Base-by-base conservation (phyloP, 53 echinoderm and acorn worm species). In the Echinometra lucunter region DNA sequence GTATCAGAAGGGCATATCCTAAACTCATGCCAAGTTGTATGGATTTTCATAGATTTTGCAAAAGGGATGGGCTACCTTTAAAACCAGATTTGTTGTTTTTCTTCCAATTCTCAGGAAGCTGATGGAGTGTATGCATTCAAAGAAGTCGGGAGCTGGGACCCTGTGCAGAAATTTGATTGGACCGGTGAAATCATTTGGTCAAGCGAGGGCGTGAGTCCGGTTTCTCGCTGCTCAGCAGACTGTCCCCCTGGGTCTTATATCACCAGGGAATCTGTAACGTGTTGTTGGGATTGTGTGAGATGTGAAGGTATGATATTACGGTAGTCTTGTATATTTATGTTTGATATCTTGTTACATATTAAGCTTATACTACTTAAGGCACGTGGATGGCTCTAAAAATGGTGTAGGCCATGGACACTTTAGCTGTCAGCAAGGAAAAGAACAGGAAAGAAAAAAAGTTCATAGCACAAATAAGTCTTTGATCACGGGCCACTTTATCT, bases 251-350 rank as follows among this genome's bases (percentile, higher is more conserved):
- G 98, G 44, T 74, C 78, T 34, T 97, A 94, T 92, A 25, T 95
- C 15, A 35, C 95, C 49, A 81, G 74, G 17, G 28, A 95, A 45
- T 56, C 89, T 37, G 88, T 98, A 40, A 87, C 94, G 11, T 98
- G 98, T 87, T 98, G 98, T 89, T 98, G 98, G 98, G 66, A 96
- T 6, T 98, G 98, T 92, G 94, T 92, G n/a, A 57, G 21, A 15
- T 98, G 98, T 91, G 95, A 96, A 90, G 97, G 98, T 97, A 85
- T 37, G 94, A 78, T 60, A 15, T 93, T 9, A 53, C n/a, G n/a
- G n/a, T n/a, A n/a, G n/a, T n/a, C n/a, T n/a, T n/a, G n/a, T n/a
- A n/a, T n/a, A n/a, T n/a, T n/a, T n/a, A n/a, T n/a, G n/a, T n/a
- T n/a, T n/a, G n/a, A n/a, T n/a, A n/a, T n/a, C n/a, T n/a, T n/a